Percentiles rank a stretch among this genome's conserved stretches.
These are phyloP conservation scores for Cacoxenus indagator DNA, from an alignment of 2,888 invertebrate species.

Conservation along the genomic window DNA sequence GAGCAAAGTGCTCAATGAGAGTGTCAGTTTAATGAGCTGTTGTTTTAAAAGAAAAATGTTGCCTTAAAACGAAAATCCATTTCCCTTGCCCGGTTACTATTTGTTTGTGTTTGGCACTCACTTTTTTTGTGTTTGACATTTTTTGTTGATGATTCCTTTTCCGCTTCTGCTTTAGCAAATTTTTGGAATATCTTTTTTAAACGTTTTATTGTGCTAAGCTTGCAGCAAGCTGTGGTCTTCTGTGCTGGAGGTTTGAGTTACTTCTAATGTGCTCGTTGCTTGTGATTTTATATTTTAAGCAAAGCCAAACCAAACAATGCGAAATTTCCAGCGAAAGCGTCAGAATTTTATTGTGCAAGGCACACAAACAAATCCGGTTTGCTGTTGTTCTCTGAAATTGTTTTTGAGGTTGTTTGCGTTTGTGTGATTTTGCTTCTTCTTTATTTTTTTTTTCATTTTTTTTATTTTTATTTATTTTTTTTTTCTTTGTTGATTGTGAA, in stretches of 20 bases:
- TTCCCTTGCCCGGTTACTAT: neutral
- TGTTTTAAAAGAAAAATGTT: neutral
- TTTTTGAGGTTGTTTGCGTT: neutral
- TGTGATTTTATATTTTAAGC: slow-evolving; percentile 57
- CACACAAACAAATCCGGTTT: slow-evolving; percentile 15
- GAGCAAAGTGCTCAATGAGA: slow-evolving; percentile 12
- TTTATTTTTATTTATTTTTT: neutral
- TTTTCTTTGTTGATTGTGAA: neutral
- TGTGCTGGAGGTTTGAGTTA: slow-evolving; percentile 53
- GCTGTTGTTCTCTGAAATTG: slow-evolving; percentile 26
- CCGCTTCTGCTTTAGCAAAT: neutral
- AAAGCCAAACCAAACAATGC: slow-evolving; percentile 4
- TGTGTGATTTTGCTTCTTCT: neutral
- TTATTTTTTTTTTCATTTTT: neutral
- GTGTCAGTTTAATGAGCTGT: neutral
- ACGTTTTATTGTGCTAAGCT: neutral
- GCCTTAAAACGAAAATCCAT: neutral
- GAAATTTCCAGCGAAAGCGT: slow-evolving; percentile 31
- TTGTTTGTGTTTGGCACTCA: neutral
- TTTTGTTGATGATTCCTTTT: neutral
- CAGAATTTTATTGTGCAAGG: slow-evolving; percentile 25
- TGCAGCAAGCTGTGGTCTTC: too few species aligned
- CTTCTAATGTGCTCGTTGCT: slow-evolving; percentile 54
- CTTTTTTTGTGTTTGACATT: neutral
- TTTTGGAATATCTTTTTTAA: neutral